These are phyloP conservation scores for Pseudococcus jackbeardsleyi DNA, from an alignment of 2,888 invertebrate species.

Conservation along the genomic window DNA sequence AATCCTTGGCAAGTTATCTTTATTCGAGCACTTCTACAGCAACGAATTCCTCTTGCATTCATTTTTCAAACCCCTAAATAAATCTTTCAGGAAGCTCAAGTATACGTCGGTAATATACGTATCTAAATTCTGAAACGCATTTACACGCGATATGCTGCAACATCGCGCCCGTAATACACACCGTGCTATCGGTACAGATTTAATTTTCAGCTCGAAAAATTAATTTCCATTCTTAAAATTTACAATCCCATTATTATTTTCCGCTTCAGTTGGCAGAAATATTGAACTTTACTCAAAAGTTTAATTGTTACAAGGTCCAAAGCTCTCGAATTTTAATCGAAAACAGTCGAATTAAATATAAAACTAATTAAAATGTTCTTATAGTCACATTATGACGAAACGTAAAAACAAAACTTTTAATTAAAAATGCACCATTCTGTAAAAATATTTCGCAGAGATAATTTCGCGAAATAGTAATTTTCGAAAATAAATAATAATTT, in stretches of 20 bases:
- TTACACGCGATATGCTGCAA: background rate
- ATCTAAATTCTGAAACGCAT: background rate
- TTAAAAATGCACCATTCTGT: conserved; percentile 49
- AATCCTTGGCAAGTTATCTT: no score
- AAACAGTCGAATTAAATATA: conserved; percentile 55
- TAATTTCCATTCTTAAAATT: conserved; percentile 42
- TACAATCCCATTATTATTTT: conserved; percentile 40
- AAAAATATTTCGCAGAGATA: conserved; percentile 26
- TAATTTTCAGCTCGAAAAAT: conserved; percentile 45
- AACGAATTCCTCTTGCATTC: no score
- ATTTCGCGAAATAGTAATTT: conserved; percentile 48
- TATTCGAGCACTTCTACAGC: no score
- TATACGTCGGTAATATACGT: background rate
- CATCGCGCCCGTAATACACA: background rate
- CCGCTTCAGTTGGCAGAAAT: conserved; percentile 47
- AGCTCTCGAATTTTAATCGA: conserved; percentile 56
- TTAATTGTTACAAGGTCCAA: conserved; percentile 54
- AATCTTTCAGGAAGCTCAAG: no score
- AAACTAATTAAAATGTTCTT: conserved; percentile 55
- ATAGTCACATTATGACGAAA: conserved; percentile 38
- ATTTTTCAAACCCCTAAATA: no score
- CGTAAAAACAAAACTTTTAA: conserved; percentile 55
- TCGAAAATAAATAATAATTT: conserved; percentile 19
- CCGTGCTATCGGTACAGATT: conserved; percentile 9
- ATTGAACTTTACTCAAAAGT: conserved; percentile 50